Percentiles rank a stretch among this genome's conserved stretches.
phyloP scores from a whole-genome alignment of 2,113 vertebrate species.

The Gavialis gangeticus region DNA sequence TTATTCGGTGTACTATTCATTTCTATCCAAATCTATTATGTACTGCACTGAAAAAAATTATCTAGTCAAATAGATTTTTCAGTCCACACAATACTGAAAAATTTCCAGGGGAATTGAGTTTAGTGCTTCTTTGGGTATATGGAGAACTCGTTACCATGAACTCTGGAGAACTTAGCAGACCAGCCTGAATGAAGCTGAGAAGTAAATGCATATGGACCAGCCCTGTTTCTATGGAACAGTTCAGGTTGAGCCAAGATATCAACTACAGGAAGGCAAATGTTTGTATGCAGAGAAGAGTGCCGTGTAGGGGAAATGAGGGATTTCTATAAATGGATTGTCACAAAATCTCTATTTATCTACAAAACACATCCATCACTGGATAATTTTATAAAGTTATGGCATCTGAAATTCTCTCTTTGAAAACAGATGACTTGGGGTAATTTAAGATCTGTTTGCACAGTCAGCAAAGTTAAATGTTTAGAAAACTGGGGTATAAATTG shows the following conservation, averaged over 20 bases:
- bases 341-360: neutral
- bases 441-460: neutral
- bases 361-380: neutral
- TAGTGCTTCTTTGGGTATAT: neutral
- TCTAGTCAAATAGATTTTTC: neutral
- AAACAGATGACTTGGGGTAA: neutral
- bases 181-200: neutral
- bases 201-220: neutral
- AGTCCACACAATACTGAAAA: neutral
- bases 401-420: neutral
- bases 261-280: neutral
- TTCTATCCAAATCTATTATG: neutral
- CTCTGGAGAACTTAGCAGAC: neutral
- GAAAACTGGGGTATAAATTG: neutral
- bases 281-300: neutral
- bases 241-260: neutral
- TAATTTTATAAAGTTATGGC: neutral
- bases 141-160: neutral
- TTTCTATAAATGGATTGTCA: neutral
- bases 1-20: neutral
- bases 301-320: neutral
- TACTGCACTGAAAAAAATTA: neutral
- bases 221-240: neutral
- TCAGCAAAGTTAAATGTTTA: neutral
- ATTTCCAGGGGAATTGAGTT: neutral